These are phyloP conservation scores for Leucoraja ocellata DNA, from an alignment of 2,797 vertebrate genomes.

Conservation along the genomic window DNA sequence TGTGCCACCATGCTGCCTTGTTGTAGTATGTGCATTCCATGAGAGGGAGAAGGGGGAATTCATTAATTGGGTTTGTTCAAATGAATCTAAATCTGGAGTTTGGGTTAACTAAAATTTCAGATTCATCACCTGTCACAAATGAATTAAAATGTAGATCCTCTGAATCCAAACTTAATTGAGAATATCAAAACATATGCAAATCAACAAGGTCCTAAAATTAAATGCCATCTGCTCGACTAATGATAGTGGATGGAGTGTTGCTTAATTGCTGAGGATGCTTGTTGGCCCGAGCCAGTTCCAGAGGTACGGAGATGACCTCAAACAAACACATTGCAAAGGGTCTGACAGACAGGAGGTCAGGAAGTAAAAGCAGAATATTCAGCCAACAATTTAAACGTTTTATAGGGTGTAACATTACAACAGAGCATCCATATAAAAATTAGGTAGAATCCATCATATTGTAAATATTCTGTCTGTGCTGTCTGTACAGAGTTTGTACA, in stretches of 20 bases:
- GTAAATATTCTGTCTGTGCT: too few species aligned
- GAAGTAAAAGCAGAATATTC: too few species aligned
- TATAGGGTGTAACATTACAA: too few species aligned
- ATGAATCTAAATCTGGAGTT: background rate
- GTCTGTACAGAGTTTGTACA: too few species aligned
- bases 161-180: background rate
- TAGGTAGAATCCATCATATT: too few species aligned
- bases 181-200: background rate
- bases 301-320: too few species aligned
- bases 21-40: background rate
- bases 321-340: too few species aligned
- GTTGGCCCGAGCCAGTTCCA: too few species aligned
- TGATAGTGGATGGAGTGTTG: background rate
- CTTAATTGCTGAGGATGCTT: too few species aligned
- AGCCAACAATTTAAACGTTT: too few species aligned
- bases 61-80: background rate
- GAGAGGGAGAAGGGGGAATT: background rate
- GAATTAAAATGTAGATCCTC: background rate
- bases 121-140: background rate
- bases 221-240: background rate
- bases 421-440: too few species aligned
- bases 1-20: background rate
- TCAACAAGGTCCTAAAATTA: background rate
- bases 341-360: too few species aligned
- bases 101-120: background rate